Evolutionary conservation across 2,888 invertebrate species (phyloP).

Genomic region (Tenodera sinensis): DNA sequence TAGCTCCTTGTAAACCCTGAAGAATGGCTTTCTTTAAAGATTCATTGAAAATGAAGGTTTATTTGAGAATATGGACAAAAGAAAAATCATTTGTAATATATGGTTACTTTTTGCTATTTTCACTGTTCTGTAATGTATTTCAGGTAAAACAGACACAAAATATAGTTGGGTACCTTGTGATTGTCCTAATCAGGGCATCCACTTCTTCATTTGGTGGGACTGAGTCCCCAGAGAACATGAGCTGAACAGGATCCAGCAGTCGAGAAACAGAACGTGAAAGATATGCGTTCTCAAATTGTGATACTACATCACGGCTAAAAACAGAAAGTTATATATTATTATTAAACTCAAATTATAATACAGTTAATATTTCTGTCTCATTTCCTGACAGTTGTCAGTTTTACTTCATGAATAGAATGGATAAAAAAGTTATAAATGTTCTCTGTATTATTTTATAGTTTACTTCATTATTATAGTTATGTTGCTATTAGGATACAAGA

Average conservation of each 20-base stretch:
- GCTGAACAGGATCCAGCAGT: conserved; percentile 78
- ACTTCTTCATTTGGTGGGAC: conserved; percentile 74
- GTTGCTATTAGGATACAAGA: no score
- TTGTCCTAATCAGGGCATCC: conserved; percentile 64
- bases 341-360: neutral
- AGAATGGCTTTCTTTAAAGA: no score
- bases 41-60: no score
- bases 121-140: neutral
- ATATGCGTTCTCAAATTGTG: conserved; percentile 77
- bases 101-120: no score
- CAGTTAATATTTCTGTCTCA: neutral
- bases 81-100: no score
- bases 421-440: no score
- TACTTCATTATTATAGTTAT: no score
- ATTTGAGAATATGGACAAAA: no score
- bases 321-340: neutral
- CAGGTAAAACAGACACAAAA: neutral
- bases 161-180: conserved; percentile 51
- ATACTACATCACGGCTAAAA: conserved; percentile 39
- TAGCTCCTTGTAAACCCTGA: no score
- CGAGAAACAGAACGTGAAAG: conserved; percentile 77
- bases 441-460: no score
- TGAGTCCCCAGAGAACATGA: conserved; percentile 69
- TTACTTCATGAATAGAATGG: no score
- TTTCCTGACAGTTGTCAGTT: neutral